Evolutionary conservation across 2,113 vertebrate genomes (phyloP).

Genomic region (Tragelaphus scriptus): DNA sequence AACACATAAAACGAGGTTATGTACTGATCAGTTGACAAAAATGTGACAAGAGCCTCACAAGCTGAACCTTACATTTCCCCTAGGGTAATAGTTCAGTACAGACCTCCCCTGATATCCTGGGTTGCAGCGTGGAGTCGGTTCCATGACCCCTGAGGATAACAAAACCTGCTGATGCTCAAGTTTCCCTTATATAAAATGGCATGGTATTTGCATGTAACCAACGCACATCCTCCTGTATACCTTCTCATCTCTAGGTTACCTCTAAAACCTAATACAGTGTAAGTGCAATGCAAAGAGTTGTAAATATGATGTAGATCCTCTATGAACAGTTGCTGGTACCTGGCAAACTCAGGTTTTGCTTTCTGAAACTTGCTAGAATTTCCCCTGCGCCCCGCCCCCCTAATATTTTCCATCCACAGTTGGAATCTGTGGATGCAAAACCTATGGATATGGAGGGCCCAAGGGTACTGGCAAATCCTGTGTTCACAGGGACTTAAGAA

Average conservation of each 20-base stretch:
- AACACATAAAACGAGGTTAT: neutral
- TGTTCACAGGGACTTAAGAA: neutral
- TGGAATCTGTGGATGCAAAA: neutral
- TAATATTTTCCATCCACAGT: neutral
- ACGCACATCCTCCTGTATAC: neutral
- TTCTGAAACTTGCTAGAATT: neutral
- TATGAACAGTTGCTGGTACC: neutral
- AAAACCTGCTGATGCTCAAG: neutral
- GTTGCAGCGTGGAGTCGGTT: fast-evolving
- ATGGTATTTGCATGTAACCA: neutral
- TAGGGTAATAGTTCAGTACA: neutral
- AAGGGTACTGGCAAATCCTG: neutral
- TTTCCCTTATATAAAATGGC: neutral
- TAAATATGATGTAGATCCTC: neutral
- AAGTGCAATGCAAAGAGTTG: neutral
- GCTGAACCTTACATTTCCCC: neutral
- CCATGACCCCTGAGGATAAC: neutral
- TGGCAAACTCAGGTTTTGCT: neutral
- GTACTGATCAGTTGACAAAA: neutral
- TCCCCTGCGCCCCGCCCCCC: fast-evolving
- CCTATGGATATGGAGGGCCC: neutral
- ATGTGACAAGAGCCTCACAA: neutral
- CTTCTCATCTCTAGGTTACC: neutral
- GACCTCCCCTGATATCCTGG: neutral
- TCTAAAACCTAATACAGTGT: neutral